Percentiles rank a stretch among this genome's conserved stretches.
phyloP scores from a whole-genome alignment of 2,797 vertebrate species.

The Neostethus bicornis region DNA sequence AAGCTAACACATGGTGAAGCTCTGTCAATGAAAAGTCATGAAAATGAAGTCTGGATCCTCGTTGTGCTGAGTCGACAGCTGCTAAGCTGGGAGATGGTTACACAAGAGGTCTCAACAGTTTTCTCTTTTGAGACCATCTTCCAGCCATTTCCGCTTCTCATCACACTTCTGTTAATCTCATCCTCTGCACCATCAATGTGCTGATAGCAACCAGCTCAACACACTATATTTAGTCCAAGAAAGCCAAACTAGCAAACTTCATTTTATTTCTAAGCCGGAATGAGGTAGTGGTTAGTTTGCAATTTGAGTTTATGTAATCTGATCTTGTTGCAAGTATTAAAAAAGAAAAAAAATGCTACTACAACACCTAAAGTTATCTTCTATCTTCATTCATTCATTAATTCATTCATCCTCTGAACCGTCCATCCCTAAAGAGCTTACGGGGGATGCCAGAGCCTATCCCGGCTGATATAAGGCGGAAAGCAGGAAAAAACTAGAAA shows the following conservation, averaged over 20 bases:
- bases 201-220: conserved; percentile 35
- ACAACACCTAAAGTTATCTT: conserved; percentile 21
- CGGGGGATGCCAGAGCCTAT: too few relatives aligned
- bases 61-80: conserved; percentile 63
- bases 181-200: conserved; percentile 42
- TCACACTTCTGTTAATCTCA: conserved; percentile 64
- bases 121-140: conserved; percentile 44
- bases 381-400: too few relatives aligned
- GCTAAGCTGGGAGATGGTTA: conserved; percentile 58
- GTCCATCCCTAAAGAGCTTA: too few relatives aligned
- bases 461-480: too few relatives aligned
- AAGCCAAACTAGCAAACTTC: conserved; percentile 40
- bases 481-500: too few relatives aligned
- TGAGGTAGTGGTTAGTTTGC: conserved; percentile 36
- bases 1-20: conserved; percentile 34
- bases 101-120: conserved; percentile 47
- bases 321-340: conserved; percentile 15
- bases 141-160: conserved; percentile 45
- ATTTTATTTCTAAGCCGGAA: conserved; percentile 45
- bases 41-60: conserved; percentile 60
- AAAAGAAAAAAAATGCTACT: conserved; percentile 8
- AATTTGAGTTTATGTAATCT: conserved; percentile 19
- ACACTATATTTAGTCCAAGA: conserved; percentile 56
- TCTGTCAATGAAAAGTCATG: conserved; percentile 43
- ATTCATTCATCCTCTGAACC: too few relatives aligned